These are phyloP conservation scores for Limnephilus marmoratus DNA, from an alignment of 2,888 invertebrate genomes.

Conservation along the genomic window DNA sequence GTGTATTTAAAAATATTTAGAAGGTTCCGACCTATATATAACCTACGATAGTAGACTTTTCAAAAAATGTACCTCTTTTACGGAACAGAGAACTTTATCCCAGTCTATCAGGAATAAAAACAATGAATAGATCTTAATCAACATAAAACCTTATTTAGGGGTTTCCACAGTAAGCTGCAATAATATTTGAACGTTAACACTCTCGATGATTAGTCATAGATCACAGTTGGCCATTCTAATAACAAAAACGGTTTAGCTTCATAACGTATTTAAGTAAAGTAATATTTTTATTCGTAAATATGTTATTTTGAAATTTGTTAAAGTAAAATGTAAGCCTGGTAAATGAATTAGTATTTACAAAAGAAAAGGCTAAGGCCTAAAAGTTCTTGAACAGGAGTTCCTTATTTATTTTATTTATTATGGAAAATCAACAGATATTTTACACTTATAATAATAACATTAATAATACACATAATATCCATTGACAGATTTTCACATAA, in stretches of 20 bases:
- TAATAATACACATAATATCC: no score
- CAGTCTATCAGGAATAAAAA: not conserved
- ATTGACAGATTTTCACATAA: no score
- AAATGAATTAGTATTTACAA: not conserved
- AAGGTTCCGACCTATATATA: not conserved
- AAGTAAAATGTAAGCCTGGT: not conserved
- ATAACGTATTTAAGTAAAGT: no score
- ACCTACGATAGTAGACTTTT: not conserved
- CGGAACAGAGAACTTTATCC: not conserved
- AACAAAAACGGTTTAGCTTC: not conserved
- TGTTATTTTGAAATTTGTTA: not conserved
- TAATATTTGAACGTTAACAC: not conserved
- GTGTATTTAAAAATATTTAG: no score
- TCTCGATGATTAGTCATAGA: not conserved
- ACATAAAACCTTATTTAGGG: constrained; percentile 2
- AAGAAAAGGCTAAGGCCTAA: not conserved
- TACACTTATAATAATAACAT: no score
- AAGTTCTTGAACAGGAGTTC: no score
- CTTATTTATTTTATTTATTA: no score
- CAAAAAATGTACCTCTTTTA: not conserved
- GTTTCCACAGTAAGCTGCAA: not conserved
- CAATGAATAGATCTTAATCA: not conserved
- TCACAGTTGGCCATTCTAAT: not conserved
- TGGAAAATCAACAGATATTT: no score
- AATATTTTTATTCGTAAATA: no score